Percentiles rank a stretch among this genome's conserved stretches.
These are phyloP conservation scores for Adelges cooleyi DNA, from an alignment of 1,140 invertebrate genomes.

Conservation along the genomic window DNA sequence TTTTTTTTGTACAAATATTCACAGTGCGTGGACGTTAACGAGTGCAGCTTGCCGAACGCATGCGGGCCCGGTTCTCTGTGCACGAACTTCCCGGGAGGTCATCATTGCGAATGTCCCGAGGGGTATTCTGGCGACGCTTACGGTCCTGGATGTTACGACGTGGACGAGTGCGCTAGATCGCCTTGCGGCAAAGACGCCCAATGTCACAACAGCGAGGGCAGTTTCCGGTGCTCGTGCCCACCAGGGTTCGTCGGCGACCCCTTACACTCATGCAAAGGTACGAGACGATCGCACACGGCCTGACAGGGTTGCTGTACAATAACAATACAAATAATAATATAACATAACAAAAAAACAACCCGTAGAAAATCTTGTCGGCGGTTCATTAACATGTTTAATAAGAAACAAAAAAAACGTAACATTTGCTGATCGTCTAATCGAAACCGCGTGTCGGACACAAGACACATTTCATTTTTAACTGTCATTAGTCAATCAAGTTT, in stretches of 20 bases:
- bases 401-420: too few species aligned
- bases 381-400: too few species aligned
- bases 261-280: conserved; percentile 55
- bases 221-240: conserved; percentile 62
- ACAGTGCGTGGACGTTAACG: conserved; percentile 71
- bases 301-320: too few species aligned
- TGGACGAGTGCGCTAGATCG: conserved; percentile 54
- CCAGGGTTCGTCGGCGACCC: conserved; percentile 66
- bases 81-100: conserved; percentile 62
- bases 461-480: background rate
- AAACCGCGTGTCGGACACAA: background rate
- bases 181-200: conserved; percentile 61
- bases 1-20: background rate
- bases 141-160: conserved; percentile 50
- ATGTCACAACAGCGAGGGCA: conserved; percentile 60
- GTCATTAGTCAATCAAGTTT: background rate
- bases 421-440: too few species aligned
- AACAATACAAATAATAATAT: too few species aligned
- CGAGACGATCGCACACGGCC: conserved; percentile 21
- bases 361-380: too few species aligned
- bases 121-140: conserved; percentile 63
- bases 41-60: conserved; percentile 57
- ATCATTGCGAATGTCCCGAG: conserved; percentile 68
- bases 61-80: conserved; percentile 71
- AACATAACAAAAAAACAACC: too few species aligned